Conservation (phyloP, 2,113 vertebrate genomes). For the Rhadina sibilatrix region DNA sequence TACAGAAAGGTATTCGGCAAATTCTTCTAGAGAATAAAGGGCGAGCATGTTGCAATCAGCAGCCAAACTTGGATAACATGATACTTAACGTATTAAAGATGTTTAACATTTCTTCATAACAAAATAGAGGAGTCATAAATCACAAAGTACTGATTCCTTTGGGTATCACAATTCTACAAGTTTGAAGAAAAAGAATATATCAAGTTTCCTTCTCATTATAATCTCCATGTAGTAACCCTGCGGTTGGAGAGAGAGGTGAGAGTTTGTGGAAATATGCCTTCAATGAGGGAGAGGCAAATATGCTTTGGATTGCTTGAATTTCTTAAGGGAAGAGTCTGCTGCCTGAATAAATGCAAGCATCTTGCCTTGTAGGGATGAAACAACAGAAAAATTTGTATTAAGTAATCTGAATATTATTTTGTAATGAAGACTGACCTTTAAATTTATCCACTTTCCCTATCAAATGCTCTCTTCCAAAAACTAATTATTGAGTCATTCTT, state of each 20-base stretch:
- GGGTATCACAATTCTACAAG: constrained; percentile 11
- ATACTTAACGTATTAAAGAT: constrained; percentile 65
- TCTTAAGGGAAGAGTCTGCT: neutral
- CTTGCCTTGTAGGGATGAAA: neutral
- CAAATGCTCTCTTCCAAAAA: constrained; percentile 28
- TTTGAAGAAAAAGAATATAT: constrained; percentile 42
- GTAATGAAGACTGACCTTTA: neutral
- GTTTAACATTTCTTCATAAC: constrained; percentile 49
- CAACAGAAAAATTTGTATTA: neutral
- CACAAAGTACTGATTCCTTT: constrained; percentile 36
- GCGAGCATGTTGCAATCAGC: constrained; percentile 4
- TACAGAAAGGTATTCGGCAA: neutral
- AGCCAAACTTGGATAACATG: constrained; percentile 43
- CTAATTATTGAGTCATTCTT: constrained; percentile 2
- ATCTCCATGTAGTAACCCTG: constrained; percentile 7
- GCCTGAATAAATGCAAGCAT: neutral
- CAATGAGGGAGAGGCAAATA: neutral
- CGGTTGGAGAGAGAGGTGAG: neutral
- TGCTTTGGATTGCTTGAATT: neutral
- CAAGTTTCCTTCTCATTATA: constrained; percentile 38
- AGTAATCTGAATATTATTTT: neutral
- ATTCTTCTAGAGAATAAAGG: constrained; percentile 27
- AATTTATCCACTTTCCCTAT: constrained; percentile 32
- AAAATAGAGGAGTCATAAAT: constrained; percentile 64
- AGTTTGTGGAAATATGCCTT: neutral